phyloP scores from a whole-genome alignment of 2,113 vertebrate species.

The Lepus americanus region DNA sequence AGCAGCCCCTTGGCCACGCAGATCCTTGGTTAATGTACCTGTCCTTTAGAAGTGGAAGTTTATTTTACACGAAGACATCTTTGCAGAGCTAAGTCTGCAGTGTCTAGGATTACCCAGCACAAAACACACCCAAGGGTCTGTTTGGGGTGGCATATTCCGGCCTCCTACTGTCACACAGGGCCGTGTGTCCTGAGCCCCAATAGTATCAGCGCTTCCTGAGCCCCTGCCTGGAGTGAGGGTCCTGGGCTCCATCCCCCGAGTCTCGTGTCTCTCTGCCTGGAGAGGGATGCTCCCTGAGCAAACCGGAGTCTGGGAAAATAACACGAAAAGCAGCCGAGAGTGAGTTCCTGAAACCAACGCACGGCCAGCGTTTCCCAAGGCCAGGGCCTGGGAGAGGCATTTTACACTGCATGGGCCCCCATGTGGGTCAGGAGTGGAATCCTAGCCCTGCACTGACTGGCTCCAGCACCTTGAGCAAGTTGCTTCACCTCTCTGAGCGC shows the following conservation, averaged over 20 bases:
- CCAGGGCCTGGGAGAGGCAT: neutral
- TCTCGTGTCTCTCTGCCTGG: neutral
- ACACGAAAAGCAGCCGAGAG: neutral
- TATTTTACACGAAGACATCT: neutral
- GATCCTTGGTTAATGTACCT: neutral
- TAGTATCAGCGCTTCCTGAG: neutral
- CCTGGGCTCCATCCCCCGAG: rapidly evolving
- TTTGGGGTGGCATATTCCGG: neutral
- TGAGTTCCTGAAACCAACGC: rapidly evolving
- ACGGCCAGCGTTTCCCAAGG: neutral
- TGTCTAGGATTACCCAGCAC: neutral
- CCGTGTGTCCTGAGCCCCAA: neutral
- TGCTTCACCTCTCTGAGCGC: neutral
- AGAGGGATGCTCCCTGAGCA: neutral
- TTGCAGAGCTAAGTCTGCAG: neutral
- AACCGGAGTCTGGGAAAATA: neutral
- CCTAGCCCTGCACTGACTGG: neutral
- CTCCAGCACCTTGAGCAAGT: neutral
- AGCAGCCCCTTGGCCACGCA: neutral
- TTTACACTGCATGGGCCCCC: rapidly evolving
- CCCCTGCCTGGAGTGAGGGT: neutral
- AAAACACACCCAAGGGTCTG: neutral
- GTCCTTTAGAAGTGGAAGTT: neutral
- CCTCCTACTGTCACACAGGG: neutral
- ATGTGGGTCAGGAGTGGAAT: neutral